A percentile compares a stretch with the other conserved stretches of the same genome.
Evolutionary conservation across 1,140 invertebrate species (phyloP).

Genomic region (Tetragnatha versicolor): DNA sequence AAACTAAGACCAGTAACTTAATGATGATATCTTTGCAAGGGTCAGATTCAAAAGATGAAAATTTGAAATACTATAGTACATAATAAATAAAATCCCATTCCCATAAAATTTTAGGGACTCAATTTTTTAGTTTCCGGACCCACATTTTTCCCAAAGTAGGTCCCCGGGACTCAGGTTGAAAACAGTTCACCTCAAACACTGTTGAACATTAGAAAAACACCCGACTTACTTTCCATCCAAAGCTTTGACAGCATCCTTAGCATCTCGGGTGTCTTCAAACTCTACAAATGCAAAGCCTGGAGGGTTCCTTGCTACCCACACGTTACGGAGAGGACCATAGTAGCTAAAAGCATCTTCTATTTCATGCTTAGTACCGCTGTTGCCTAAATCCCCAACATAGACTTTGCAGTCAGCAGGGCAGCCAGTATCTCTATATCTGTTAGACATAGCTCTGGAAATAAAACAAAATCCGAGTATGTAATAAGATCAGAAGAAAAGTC

Average conservation of each 20-base stretch:
- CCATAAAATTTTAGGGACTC: too few relatives aligned
- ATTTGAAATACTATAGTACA: too few relatives aligned
- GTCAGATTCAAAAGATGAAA: too few relatives aligned
- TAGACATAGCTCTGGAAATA: constrained; percentile 1
- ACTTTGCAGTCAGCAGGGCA: constrained; percentile 83
- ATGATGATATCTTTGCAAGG: too few relatives aligned
- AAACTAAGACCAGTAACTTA: too few relatives aligned
- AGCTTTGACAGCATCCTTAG: constrained; percentile 86
- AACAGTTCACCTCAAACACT: neutral
- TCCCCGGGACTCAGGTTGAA: too few relatives aligned
- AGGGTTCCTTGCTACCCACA: constrained; percentile 93
- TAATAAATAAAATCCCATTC: neutral
- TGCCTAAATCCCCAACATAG: constrained; percentile 90
- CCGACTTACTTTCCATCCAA: constrained; percentile 72
- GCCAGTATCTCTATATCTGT: constrained; percentile 57
- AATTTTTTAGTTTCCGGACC: neutral
- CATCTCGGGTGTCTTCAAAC: constrained; percentile 93
- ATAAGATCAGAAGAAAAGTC: too few relatives aligned
- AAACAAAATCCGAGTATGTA: neutral
- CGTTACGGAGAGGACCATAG: constrained; percentile 91
- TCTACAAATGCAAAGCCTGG: constrained; percentile 96
- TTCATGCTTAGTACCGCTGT: constrained; percentile 84
- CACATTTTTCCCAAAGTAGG: neutral
- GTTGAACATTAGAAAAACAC: neutral
- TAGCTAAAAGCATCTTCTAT: constrained; percentile 92